These are phyloP conservation scores for Cheilinus undulatus DNA, from an alignment of 2,113 vertebrate species.

Conservation along the genomic window DNA sequence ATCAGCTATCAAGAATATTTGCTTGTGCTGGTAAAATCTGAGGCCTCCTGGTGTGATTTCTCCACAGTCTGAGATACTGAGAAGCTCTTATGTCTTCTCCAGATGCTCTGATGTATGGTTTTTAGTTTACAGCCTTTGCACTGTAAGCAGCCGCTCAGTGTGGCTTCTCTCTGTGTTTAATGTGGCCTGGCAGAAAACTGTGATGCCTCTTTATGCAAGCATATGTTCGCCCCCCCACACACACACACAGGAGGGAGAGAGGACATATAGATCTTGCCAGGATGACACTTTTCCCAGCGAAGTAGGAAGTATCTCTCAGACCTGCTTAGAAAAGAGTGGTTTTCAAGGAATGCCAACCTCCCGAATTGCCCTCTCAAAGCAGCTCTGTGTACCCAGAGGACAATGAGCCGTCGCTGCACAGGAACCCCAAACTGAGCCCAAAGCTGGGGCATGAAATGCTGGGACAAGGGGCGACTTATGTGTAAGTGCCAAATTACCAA, in stretches of 20 bases:
- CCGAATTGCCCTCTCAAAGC: constrained; percentile 40
- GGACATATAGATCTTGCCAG: constrained; percentile 52
- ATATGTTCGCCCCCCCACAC: constrained; percentile 33
- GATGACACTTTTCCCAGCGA: constrained; percentile 39
- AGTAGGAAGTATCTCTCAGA: constrained; percentile 46
- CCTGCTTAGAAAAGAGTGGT: constrained; percentile 35
- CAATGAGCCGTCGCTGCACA: constrained; percentile 46
- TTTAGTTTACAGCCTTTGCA: constrained; percentile 33
- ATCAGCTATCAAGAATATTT: not conserved
- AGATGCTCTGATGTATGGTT: constrained; percentile 44
- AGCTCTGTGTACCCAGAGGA: constrained; percentile 52
- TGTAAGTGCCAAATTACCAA: constrained; percentile 14
- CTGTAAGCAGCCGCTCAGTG: constrained; percentile 30
- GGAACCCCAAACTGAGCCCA: constrained; percentile 35
- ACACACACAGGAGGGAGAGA: constrained; percentile 16
- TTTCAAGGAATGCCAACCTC: constrained; percentile 62
- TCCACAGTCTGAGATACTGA: constrained; percentile 11
- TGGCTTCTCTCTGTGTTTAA: constrained; percentile 46
- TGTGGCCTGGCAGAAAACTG: constrained; percentile 44
- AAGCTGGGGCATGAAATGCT: constrained; percentile 45
- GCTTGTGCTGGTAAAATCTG: constrained; percentile 22
- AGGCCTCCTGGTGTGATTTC: not conserved
- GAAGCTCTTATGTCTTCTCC: constrained; percentile 44
- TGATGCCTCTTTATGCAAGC: constrained; percentile 49
- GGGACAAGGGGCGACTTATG: constrained; percentile 27